Base-by-base conservation (phyloP, 2,888 invertebrate genomes). In the Deilephila porcellus region DNA sequence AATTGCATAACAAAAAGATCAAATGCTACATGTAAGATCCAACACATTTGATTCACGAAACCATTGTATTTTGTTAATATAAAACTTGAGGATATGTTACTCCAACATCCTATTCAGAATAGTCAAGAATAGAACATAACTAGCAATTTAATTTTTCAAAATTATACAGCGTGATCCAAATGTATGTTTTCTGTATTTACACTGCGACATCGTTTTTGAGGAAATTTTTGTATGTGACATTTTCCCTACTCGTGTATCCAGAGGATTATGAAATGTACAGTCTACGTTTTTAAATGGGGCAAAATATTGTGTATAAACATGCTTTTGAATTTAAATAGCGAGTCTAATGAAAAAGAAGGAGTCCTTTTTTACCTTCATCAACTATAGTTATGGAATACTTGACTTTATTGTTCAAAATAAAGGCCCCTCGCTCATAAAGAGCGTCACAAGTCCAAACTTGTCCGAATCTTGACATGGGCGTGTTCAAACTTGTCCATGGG, bases 401-500 rank as follows among this genome's bases (percentile, higher is more conserved):
- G 45, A 14, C 20, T 45, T 14, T 29, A 25, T 45, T 67, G 67
- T 67, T 67, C 52, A 17, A 25, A 45, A 67, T 67, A 67, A 67
- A 45, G 14, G 37, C 11, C 14, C 11, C 56, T 20, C 19, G 37
- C 45, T 37, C 19, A 64, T n/a, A 63, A 37, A 63, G 20, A 67
- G 25, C 45, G 25, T 52, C 14, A 52, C 67, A 67, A 67, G 37
- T 45, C 56, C 52, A n/a, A 52, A 52, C 67, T 45, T 67, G 17
- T 52, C 5, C 67, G 25, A 52, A 45, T 67, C 52, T 45, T 52
- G 67, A 52, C 67, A 52, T 64, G 52, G 67, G 67, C 67, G 67
- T 52, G 67, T 67, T 67, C 29, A 67, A 67, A 67, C 67, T 52
- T 52, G 67, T 67, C 45, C 20, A 52, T 67, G 25, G 52, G 67